These are phyloP conservation scores for Hybognathus amarus DNA, from an alignment of 2,797 vertebrate genomes.

Conservation along the genomic window DNA sequence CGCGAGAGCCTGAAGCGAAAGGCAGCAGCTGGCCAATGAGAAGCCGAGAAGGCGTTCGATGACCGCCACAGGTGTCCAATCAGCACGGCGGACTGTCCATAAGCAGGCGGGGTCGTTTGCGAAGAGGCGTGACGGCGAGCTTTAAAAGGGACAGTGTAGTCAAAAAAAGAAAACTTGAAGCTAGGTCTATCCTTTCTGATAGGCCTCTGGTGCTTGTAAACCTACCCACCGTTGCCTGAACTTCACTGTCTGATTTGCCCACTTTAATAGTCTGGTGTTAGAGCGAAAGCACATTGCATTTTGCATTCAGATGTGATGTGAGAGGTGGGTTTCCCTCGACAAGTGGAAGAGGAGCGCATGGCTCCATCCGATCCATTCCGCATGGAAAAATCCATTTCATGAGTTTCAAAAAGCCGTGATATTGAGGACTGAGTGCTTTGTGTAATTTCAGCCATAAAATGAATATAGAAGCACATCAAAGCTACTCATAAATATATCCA, in stretches of 20 bases:
- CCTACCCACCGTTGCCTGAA: constrained; percentile 45
- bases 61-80: constrained; percentile 65
- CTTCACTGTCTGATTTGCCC: constrained; percentile 43
- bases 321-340: constrained; percentile 56
- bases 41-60: constrained; percentile 55
- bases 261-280: constrained; percentile 73
- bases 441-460: constrained; percentile 59
- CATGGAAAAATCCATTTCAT: constrained; percentile 66
- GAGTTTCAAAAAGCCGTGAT: constrained; percentile 50
- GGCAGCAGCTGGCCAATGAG: constrained; percentile 76
- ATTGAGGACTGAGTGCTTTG: constrained; percentile 72
- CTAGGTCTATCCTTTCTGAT: constrained; percentile 69
- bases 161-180: constrained; percentile 71
- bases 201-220: constrained; percentile 71
- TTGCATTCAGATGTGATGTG: constrained; percentile 52
- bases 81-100: background rate
- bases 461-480: constrained; percentile 52
- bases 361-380: constrained; percentile 72
- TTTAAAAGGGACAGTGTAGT: constrained; percentile 79
- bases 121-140: constrained; percentile 65
- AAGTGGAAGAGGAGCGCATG: constrained; percentile 75
- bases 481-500: constrained; percentile 24
- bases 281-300: constrained; percentile 50
- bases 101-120: background rate
- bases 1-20: constrained; percentile 81